Base-by-base conservation (phyloP, 2,888 invertebrate genomes). In the Macroteleia sp. region DNA sequence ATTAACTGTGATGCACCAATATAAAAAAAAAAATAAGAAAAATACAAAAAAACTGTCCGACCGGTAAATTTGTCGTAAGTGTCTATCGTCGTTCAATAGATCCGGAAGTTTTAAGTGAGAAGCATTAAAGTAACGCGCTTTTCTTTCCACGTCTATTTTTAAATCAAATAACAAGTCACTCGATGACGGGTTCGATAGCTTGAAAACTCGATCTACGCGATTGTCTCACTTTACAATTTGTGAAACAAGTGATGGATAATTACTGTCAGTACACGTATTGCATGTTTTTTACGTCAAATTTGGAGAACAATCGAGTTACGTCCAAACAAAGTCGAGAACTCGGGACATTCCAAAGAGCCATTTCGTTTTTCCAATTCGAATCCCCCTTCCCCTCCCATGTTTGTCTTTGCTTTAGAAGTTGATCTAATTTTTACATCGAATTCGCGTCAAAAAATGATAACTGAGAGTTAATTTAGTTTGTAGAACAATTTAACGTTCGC, bases 211-310 rank as follows among this genome's bases (percentile, higher is more conserved):
- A 61, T 74, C 52, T 50, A 22, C 44, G 44, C 16, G 52, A 75
- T 75, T 67, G 52, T 74, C 57, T 36, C 66, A 67, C 19, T 57
- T 57, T 64, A 41, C 10, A 19, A 66, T 56, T 56, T 50, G 41
- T 39, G 28, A 54, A 46, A 20, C 46, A 39, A 56, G 56, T 41
- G 46, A 61, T 56, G 39, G 30, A 54, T 59, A 32, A 36, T 61
- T 66, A 46, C 39, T 19, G 62, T 61, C 25, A 19, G 41, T 56
- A 34, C 64, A 59, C 44, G 48, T 64, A 56, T 56, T 62, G 76
- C 69, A 64, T 69, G 76, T 69, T 76, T 76, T 75, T 64, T 76
- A 69, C 61, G 32, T 69, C 36, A 48, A 75, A 57, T 36, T 46
- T 22, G 12, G 36, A 28, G 25, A 56, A 67, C 54, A 57, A 69